A percentile compares a stretch with the other conserved stretches of the same genome.
phyloP scores from a whole-genome alignment of 2,888 invertebrate species.

The Rhagophthalmus giganteus region DNA sequence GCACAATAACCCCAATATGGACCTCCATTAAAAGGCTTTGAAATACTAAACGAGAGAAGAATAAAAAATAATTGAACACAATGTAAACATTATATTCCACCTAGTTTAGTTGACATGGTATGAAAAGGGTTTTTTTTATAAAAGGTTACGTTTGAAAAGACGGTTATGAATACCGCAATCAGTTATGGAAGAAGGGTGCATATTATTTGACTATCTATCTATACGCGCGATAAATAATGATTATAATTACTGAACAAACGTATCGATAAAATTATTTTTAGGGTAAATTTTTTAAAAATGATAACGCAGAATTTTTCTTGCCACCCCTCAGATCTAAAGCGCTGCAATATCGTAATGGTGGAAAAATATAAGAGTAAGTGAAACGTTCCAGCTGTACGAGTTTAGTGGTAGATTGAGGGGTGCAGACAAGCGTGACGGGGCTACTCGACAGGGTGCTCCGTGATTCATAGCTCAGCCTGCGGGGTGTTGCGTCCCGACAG shows the following conservation, averaged over 20 bases:
- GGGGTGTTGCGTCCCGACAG: slow-evolving; percentile 35
- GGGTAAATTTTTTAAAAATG: background rate
- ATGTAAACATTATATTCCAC: slow-evolving; percentile 29
- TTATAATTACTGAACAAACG: no score
- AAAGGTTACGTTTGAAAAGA: slow-evolving; percentile 22
- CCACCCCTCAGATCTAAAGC: background rate
- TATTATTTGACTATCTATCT: slow-evolving; percentile 4
- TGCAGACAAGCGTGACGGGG: slow-evolving; percentile 31
- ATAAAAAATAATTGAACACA: slow-evolving; percentile 30
- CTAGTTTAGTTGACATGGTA: slow-evolving; percentile 19
- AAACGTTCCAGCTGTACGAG: slow-evolving; percentile 26
- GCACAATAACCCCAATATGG: slow-evolving; percentile 8
- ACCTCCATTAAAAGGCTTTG: slow-evolving; percentile 17
- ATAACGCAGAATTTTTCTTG: slow-evolving; percentile 1
- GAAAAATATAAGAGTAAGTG: slow-evolving; percentile 25
- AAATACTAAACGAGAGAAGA: slow-evolving; percentile 24
- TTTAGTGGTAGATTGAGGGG: slow-evolving; percentile 29
- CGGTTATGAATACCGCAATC: slow-evolving; percentile 29
- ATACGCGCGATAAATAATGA: no score
- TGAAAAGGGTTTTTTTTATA: slow-evolving; percentile 22
- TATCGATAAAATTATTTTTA: no score
- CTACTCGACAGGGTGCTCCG: slow-evolving; percentile 30
- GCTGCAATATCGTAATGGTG: slow-evolving; percentile 15
- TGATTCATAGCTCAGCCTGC: slow-evolving; percentile 31
- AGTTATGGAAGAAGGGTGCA: slow-evolving; percentile 17